Evolutionary conservation across 2,113 vertebrate species (phyloP).

Genomic region (Orientallactaga bullata): DNA sequence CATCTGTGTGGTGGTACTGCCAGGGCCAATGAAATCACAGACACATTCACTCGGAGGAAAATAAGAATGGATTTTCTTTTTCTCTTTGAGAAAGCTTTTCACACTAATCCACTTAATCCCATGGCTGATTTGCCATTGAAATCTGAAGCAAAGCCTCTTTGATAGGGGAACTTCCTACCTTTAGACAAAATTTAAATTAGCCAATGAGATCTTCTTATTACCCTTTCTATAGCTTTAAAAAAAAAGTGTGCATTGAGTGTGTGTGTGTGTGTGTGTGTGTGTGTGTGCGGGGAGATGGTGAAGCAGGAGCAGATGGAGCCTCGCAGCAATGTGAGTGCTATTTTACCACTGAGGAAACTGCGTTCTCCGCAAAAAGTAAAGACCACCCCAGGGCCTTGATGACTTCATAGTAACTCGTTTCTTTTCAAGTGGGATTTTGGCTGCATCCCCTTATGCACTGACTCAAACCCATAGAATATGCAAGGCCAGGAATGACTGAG

Average conservation of each 20-base stretch:
- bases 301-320: background rate
- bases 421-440: constrained; percentile 9
- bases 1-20: constrained; percentile 76
- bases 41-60: constrained; percentile 81
- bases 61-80: constrained; percentile 76
- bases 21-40: constrained; percentile 86
- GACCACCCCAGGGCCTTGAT: background rate
- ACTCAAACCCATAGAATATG: background rate
- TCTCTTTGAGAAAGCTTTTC: constrained; percentile 79
- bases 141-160: constrained; percentile 71
- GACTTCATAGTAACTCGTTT: constrained; percentile 39
- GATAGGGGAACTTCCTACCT: constrained; percentile 74
- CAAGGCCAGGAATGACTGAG: background rate
- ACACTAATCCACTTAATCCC: constrained; percentile 73
- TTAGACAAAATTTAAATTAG: constrained; percentile 72
- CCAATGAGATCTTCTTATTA: constrained; percentile 47
- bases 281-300: no score
- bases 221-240: constrained; percentile 10
- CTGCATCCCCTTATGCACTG: background rate
- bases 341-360: constrained; percentile 56
- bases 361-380: constrained; percentile 37
- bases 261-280: background rate
- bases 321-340: constrained; percentile 37
- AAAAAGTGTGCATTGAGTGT: background rate
- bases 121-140: constrained; percentile 67